Percentiles rank a stretch among this genome's conserved stretches.
phyloP scores from a whole-genome alignment of 2,113 vertebrate genomes.

The Triplophysa rosa region DNA sequence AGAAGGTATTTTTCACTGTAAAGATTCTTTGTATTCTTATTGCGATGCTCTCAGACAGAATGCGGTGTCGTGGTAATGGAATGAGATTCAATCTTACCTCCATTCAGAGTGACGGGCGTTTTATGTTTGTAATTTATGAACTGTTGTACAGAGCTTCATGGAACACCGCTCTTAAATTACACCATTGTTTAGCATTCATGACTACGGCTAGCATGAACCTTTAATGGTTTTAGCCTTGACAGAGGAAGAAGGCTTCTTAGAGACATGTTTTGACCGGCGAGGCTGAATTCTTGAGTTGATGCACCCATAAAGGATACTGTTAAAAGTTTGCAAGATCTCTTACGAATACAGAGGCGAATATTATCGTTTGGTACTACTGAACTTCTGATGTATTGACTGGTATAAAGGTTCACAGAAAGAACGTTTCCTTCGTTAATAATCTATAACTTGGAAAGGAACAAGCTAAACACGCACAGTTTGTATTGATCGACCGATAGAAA shows the following conservation, averaged over 20 bases:
- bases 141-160: constrained; percentile 44
- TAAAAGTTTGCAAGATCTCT: neutral
- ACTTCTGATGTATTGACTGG: neutral
- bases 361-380: neutral
- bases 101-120: constrained; percentile 26
- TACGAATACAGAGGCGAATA: neutral
- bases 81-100: constrained; percentile 25
- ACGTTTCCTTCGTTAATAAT: constrained; percentile 15
- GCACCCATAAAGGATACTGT: neutral
- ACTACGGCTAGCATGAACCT: constrained; percentile 28
- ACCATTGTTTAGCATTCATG: constrained; percentile 51
- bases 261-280: neutral
- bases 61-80: constrained; percentile 29
- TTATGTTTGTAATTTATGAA: constrained; percentile 55
- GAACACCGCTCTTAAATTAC: constrained; percentile 52
- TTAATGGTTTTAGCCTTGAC: constrained; percentile 31
- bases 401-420: neutral
- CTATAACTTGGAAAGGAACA: neutral
- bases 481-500: constrained; percentile 10
- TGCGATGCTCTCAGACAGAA: neutral
- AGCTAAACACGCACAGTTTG: neutral
- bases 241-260: constrained; percentile 15
- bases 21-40: constrained; percentile 8
- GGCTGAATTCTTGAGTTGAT: constrained; percentile 3
- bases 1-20: neutral